Percentiles rank a stretch among this genome's conserved stretches.
Evolutionary conservation across 2,113 vertebrate genomes (phyloP).

Genomic region (Gallinago media): DNA sequence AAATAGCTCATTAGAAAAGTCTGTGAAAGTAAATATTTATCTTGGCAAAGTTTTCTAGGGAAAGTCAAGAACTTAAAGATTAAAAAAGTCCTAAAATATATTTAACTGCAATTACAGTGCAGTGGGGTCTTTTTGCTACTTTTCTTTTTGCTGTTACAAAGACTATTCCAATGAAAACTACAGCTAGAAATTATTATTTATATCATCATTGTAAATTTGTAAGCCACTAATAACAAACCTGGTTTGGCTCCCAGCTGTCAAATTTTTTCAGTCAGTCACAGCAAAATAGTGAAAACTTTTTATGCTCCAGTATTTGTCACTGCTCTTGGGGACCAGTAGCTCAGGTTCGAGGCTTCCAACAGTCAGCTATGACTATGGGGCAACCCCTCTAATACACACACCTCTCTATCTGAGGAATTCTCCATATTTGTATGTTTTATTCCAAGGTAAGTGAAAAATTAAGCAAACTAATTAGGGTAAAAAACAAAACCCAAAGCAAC

Average conservation of each 20-base stretch:
- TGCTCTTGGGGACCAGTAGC: rapidly evolving
- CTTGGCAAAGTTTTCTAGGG: not conserved
- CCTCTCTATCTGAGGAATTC: not conserved
- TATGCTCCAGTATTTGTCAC: not conserved
- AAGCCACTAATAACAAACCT: not conserved
- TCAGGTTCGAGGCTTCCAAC: not conserved
- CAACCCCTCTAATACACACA: not conserved
- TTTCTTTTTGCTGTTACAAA: not conserved
- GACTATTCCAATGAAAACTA: not conserved
- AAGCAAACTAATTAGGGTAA: not conserved
- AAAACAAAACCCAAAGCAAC: not conserved
- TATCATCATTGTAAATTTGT: not conserved
- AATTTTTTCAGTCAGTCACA: not conserved
- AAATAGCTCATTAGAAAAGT: conserved; percentile 16
- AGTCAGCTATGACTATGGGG: not conserved
- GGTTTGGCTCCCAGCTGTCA: not conserved
- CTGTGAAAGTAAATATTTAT: conserved; percentile 47
- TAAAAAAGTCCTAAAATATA: not conserved
- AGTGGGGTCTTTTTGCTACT: not conserved
- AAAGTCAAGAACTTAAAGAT: not conserved
- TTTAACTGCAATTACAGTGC: not conserved
- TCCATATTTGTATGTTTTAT: not conserved
- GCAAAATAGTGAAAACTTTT: not conserved
- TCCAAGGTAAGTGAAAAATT: not conserved
- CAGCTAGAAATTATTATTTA: not conserved